A percentile compares a stretch with the other conserved stretches of the same genome.
These are phyloP conservation scores for Plumapathes pennacea DNA, from an alignment of 92 coral and sea anemone species.

Conservation along the genomic window DNA sequence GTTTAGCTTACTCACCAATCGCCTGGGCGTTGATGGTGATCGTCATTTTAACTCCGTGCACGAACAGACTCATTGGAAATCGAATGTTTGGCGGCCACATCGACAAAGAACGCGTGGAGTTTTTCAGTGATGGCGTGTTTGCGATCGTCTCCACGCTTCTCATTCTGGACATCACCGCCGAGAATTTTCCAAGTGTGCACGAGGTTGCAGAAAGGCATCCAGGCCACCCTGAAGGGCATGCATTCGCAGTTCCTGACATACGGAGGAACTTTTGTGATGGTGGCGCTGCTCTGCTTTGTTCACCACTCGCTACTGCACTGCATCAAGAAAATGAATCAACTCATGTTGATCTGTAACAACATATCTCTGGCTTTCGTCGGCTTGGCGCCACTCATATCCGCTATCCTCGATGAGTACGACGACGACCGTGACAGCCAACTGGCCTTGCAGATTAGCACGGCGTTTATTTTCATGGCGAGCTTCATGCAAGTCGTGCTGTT, in stretches of 20 bases:
- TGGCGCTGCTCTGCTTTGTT: slow-evolving; percentile 88
- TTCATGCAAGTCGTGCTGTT: slow-evolving; percentile 69
- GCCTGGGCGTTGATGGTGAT: slow-evolving; percentile 73
- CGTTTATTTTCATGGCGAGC: slow-evolving; percentile 80
- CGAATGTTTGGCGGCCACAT: slow-evolving; percentile 86
- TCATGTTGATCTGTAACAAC: slow-evolving; percentile 88
- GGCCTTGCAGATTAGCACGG: slow-evolving; percentile 78
- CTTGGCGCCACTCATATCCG: slow-evolving; percentile 73
- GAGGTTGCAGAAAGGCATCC: slow-evolving; percentile 68
- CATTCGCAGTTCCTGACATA: slow-evolving; percentile 80
- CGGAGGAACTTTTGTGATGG: slow-evolving; percentile 84
- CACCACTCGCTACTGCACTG: slow-evolving; percentile 92
- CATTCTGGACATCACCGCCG: slow-evolving; percentile 88
- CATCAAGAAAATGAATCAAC: slow-evolving; percentile 81
- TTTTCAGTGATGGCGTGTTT: slow-evolving; percentile 95
- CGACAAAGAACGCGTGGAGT: slow-evolving; percentile 93
- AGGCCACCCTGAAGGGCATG: slow-evolving; percentile 57
- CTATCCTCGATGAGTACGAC: slow-evolving; percentile 75
- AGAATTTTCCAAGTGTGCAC: slow-evolving; percentile 68
- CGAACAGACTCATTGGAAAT: slow-evolving; percentile 83
- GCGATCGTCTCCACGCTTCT: slow-evolving; percentile 96
- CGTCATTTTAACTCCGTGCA: slow-evolving; percentile 82
- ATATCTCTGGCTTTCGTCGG: slow-evolving; percentile 91
- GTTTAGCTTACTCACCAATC: slow-evolving; percentile 53
- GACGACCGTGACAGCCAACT: slow-evolving; percentile 46